Conservation (phyloP, 2,888 invertebrate species). For the Machimus rusticus region DNA sequence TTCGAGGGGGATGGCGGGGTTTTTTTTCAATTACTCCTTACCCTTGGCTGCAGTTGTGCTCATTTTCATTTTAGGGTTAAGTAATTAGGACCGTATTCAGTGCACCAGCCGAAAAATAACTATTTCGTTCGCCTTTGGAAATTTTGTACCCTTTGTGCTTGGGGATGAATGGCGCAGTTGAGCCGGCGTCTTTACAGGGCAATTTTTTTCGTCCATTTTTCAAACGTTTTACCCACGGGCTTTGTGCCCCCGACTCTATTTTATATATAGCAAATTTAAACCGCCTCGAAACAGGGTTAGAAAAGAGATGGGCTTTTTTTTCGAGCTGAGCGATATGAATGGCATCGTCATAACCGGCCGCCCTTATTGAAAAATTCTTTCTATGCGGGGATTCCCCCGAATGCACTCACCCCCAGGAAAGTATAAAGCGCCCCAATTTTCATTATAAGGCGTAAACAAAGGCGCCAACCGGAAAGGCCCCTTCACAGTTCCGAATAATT, state of each 20-base stretch:
- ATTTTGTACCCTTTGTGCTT: background rate
- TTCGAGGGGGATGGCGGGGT: background rate
- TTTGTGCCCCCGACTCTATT: background rate
- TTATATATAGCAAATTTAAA: slow-evolving; percentile 9
- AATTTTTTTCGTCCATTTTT: background rate
- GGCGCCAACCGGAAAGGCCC: background rate
- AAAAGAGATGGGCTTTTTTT: background rate
- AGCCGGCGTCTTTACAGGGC: background rate
- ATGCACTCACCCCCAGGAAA: background rate
- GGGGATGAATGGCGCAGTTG: background rate
- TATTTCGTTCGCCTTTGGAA: background rate
- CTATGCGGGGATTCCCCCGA: background rate
- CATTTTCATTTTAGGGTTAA: background rate
- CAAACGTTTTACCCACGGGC: background rate
- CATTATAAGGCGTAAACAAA: slow-evolving; percentile 7
- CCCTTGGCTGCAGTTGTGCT: background rate
- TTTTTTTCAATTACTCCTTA: background rate
- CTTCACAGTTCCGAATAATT: background rate
- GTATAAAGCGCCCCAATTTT: slow-evolving; percentile 1
- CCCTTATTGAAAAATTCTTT: slow-evolving; percentile 19
- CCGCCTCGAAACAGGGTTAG: background rate
- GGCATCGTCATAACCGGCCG: background rate
- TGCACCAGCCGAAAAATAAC: background rate
- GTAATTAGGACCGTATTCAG: background rate
- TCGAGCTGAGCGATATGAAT: background rate